These are phyloP conservation scores for Nezara viridula DNA, from an alignment of 2,888 invertebrate species.

Conservation along the genomic window DNA sequence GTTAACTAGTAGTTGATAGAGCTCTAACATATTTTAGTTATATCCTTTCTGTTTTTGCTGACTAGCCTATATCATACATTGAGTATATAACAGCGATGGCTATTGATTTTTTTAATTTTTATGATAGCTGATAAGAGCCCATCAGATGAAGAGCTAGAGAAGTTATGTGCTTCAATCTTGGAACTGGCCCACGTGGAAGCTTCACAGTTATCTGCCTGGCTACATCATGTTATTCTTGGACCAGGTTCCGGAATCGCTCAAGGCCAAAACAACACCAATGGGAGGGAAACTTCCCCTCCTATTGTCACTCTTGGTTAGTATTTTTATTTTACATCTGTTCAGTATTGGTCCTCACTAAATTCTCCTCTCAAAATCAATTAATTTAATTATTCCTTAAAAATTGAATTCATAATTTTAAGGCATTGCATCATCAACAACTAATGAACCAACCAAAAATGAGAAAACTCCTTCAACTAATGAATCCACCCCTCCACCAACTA, in stretches of 20 bases:
- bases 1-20: neutral
- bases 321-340: neutral
- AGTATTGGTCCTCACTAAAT: neutral
- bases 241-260: slow-evolving; percentile 67
- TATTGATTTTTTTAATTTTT: neutral
- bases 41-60: no score
- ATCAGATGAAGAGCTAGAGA: slow-evolving; percentile 76
- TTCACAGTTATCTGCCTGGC: slow-evolving; percentile 76
- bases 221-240: slow-evolving; percentile 78
- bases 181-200: slow-evolving; percentile 77
- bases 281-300: slow-evolving; percentile 61
- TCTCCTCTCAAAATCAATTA: no score
- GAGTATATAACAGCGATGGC: neutral
- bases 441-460: slow-evolving; percentile 58
- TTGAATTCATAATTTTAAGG: neutral
- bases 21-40: neutral
- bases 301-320: slow-evolving; percentile 61
- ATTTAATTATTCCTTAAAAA: no score
- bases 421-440: slow-evolving; percentile 58
- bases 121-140: slow-evolving; percentile 74
- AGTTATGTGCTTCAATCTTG: slow-evolving; percentile 78
- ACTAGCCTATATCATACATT: neutral
- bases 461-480: slow-evolving; percentile 60
- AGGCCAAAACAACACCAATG: slow-evolving; percentile 49
- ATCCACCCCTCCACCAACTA: slow-evolving; percentile 55